Percentiles rank a stretch among this genome's conserved stretches.
phyloP scores from a whole-genome alignment of 2,113 vertebrate species.

The Piaya cayana region DNA sequence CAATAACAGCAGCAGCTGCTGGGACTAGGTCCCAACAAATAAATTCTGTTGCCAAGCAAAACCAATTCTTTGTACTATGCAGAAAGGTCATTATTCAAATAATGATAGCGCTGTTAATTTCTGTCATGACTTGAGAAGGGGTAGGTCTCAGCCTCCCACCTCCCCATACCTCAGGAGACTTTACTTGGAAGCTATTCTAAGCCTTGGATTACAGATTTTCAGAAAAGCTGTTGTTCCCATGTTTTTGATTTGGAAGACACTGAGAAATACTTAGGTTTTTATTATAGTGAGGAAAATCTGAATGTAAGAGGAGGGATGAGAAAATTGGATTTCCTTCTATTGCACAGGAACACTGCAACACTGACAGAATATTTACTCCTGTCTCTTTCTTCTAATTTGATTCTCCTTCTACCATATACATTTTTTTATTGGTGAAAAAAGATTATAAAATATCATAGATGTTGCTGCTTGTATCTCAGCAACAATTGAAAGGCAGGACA shows the following conservation, averaged over 20 bases:
- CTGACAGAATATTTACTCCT: slow-evolving; percentile 26
- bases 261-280: not conserved
- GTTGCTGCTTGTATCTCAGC: not conserved
- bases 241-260: not conserved
- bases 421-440: not conserved
- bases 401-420: slow-evolving; percentile 10
- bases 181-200: not conserved
- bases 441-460: not conserved
- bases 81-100: not conserved
- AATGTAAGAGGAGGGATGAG: not conserved
- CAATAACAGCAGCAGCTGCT: not conserved
- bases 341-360: not conserved
- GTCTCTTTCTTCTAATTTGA: slow-evolving; percentile 21
- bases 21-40: not conserved
- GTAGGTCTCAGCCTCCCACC: not conserved
- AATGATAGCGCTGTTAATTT: not conserved
- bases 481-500: not conserved
- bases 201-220: not conserved
- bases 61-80: not conserved
- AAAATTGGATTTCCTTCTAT: slow-evolving; percentile 38
- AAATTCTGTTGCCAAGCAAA: not conserved
- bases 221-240: not conserved
- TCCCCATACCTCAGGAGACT: not conserved
- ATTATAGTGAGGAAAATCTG: not conserved
- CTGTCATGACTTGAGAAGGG: not conserved